These are phyloP conservation scores for Petroica traversi DNA, from an alignment of 2,113 vertebrate species.

Conservation along the genomic window DNA sequence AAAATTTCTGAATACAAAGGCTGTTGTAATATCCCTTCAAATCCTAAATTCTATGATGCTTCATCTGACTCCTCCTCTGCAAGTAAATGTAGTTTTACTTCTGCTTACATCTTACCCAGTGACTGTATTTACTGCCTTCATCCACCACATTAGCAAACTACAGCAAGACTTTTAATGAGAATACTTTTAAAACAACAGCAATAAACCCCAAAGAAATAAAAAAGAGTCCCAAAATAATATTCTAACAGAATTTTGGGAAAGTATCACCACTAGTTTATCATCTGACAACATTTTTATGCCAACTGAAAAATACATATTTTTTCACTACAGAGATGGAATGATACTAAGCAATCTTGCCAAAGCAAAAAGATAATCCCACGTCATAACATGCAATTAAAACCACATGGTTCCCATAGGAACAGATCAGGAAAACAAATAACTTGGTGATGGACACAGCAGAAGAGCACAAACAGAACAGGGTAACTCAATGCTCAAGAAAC, in stretches of 20 bases:
- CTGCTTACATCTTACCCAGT: neutral
- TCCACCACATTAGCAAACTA: neutral
- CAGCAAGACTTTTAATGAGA: neutral
- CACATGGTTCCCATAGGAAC: constrained; percentile 44
- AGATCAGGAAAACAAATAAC: constrained; percentile 16
- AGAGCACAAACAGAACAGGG: neutral
- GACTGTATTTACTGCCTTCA: neutral
- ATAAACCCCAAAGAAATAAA: neutral
- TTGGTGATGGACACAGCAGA: neutral
- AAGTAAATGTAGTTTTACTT: neutral
- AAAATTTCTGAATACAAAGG: neutral
- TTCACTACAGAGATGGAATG: constrained; percentile 10
- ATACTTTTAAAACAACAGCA: neutral
- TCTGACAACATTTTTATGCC: neutral
- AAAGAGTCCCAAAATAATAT: neutral
- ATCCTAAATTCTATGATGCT: neutral
- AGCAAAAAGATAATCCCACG: constrained; percentile 4
- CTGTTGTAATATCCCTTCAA: neutral
- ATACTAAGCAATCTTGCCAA: constrained; percentile 14
- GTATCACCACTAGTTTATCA: neutral
- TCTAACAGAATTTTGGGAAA: neutral
- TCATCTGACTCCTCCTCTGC: neutral
- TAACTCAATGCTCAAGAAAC: neutral
- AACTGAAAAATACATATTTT: constrained; percentile 20
- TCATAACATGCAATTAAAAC: constrained; percentile 26